phyloP scores from a whole-genome alignment of 2,888 invertebrate species.

The Drosophila mercatorum region DNA sequence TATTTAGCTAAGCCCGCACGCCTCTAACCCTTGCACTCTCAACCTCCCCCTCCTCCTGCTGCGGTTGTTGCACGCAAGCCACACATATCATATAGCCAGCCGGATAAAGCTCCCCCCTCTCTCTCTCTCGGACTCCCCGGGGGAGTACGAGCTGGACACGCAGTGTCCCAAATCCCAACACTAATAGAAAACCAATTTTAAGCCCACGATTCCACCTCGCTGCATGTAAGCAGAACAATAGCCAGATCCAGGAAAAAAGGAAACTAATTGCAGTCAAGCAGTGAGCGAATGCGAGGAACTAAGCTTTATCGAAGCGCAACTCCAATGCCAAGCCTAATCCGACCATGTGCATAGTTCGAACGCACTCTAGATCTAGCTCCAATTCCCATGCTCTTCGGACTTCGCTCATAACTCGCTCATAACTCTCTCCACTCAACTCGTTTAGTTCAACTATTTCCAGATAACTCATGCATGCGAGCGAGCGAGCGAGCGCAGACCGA shows the following conservation, averaged over 20 bases:
- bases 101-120: not conserved
- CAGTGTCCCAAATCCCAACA: constrained; percentile 4
- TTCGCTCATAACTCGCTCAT: not conserved
- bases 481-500: no score
- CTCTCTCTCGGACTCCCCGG: not conserved
- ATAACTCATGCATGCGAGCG: not conserved
- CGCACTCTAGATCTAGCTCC: no score
- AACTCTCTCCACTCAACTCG: not conserved
- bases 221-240: not conserved
- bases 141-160: constrained; percentile 1
- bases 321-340: not conserved
- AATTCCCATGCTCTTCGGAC: no score
- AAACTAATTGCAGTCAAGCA: constrained; percentile 4
- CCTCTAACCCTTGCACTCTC: not conserved
- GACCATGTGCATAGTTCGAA: no score
- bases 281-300: not conserved
- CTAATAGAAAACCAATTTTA: not conserved
- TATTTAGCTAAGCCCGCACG: not conserved
- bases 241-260: not conserved
- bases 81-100: not conserved
- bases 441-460: not conserved
- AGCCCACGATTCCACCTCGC: not conserved
- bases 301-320: not conserved
- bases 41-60: not conserved
- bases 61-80: not conserved